These are phyloP conservation scores for Cosmia pyralina DNA, from an alignment of 2,888 invertebrate genomes.

Conservation along the genomic window DNA sequence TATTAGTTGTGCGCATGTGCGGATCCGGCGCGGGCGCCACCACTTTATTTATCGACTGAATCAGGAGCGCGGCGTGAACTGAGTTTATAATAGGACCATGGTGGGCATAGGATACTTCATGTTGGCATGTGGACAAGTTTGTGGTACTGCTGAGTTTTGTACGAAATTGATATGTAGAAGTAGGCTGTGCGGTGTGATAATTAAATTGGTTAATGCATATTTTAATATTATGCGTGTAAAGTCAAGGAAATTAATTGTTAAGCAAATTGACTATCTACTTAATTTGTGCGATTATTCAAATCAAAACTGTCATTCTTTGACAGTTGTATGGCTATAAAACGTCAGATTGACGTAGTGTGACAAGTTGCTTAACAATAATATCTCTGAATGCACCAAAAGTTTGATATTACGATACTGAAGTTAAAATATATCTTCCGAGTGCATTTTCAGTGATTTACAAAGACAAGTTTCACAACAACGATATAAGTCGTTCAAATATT, in stretches of 20 bases:
- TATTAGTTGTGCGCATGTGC: no score
- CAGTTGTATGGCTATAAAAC: background rate
- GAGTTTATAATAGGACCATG: conserved; percentile 23
- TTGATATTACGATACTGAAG: background rate
- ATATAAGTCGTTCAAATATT: background rate
- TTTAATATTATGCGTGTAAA: background rate
- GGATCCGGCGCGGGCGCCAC: background rate
- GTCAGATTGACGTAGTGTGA: background rate
- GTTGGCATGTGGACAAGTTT: background rate
- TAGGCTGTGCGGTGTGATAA: background rate
- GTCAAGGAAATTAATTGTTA: background rate
- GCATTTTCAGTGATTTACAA: background rate
- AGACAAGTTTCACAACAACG: background rate
- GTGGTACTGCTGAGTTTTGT: background rate
- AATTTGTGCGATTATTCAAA: background rate
- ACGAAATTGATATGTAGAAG: background rate
- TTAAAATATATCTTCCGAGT: background rate
- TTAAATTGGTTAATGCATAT: background rate
- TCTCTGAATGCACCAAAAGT: background rate
- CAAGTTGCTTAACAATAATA: background rate
- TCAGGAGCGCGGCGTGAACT: conserved; percentile 14
- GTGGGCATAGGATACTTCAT: background rate
- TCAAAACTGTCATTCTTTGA: background rate
- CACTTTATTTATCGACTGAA: conserved; percentile 22
- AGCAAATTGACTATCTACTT: background rate